A percentile compares a stretch with the other conserved stretches of the same genome.
Conservation (phyloP, 2,113 vertebrate species). For the Miniopterus natalensis region DNA sequence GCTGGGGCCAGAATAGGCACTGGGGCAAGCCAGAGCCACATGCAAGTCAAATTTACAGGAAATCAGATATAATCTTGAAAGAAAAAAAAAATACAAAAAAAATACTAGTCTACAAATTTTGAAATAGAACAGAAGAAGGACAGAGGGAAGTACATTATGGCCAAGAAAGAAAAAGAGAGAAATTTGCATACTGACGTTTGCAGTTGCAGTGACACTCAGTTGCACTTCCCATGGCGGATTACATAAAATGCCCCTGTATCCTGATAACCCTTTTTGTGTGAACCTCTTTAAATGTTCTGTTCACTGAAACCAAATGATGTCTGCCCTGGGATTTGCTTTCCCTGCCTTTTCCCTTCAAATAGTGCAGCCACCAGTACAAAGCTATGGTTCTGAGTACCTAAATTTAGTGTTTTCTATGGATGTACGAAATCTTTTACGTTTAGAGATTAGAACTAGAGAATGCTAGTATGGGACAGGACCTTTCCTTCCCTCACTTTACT, state of each 20-base stretch:
- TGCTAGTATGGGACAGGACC: too few species aligned
- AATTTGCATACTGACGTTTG: neutral
- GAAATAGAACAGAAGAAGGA: neutral
- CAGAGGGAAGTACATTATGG: neutral
- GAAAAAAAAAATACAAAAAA: neutral
- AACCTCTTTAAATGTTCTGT: neutral
- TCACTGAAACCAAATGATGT: neutral
- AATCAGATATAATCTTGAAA: neutral
- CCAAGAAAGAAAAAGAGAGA: neutral
- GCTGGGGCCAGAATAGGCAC: neutral
- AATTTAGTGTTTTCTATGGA: neutral
- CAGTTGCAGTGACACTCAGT: too few species aligned
- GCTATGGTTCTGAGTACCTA: neutral
- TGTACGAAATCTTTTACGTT: neutral
- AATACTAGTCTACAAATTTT: neutral
- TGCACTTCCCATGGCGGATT: neutral
- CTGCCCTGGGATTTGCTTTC: neutral
- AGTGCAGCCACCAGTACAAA: neutral
- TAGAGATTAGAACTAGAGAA: neutral
- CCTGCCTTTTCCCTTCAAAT: neutral
- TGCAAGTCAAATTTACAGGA: neutral
- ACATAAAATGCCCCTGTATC: neutral
- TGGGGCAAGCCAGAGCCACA: neutral
- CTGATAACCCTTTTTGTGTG: neutral
- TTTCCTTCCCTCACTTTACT: neutral